Evolutionary conservation across 2,113 vertebrate species (phyloP).

Genomic region (Mobula birostris): DNA sequence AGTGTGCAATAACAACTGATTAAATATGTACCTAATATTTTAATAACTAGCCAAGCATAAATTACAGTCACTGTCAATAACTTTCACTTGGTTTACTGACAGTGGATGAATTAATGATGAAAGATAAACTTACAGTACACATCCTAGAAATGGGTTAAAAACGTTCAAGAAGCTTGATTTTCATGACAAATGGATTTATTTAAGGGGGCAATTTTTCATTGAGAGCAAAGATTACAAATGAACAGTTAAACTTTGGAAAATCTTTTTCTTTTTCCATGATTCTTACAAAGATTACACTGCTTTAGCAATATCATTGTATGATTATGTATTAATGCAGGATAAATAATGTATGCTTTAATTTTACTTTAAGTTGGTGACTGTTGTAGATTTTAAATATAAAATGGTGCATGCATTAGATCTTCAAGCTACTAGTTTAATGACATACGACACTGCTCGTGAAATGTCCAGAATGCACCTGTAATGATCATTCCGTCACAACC

Average conservation of each 20-base stretch:
- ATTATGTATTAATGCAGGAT: not conserved
- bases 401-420: not conserved
- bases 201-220: not conserved
- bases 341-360: not conserved
- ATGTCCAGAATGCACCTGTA: not conserved
- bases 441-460: not conserved
- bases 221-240: not conserved
- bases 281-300: not conserved
- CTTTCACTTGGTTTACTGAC: not conserved
- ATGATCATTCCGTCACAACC: not conserved
- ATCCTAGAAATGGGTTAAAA: not conserved
- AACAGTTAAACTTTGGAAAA: not conserved
- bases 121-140: not conserved
- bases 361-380: not conserved
- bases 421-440: not conserved
- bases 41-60: not conserved
- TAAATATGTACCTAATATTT: not conserved
- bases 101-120: not conserved
- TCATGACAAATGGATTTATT: not conserved
- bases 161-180: not conserved
- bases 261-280: not conserved
- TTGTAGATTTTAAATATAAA: not conserved
- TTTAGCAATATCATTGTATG: not conserved
- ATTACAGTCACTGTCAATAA: slow-evolving; percentile 22
- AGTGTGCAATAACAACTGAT: not conserved